Conservation (phyloP, 2,113 vertebrate species). For the Clinocottus analis region DNA sequence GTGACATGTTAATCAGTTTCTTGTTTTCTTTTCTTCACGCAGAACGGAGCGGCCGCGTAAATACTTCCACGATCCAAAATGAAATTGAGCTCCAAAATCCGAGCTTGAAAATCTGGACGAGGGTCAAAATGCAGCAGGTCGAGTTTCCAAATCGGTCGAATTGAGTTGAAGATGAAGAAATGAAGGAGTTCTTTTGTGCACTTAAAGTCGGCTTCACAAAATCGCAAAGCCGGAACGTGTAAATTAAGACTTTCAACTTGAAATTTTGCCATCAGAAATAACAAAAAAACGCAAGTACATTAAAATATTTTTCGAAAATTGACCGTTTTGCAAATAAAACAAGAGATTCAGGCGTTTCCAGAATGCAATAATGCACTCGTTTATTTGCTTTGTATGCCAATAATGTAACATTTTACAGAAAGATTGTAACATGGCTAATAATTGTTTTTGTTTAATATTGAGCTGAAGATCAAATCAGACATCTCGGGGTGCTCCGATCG, state of each 20-base stretch:
- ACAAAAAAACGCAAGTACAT: not conserved
- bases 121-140: conserved; percentile 55
- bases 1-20: conserved; percentile 68
- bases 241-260: not conserved
- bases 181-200: conserved; percentile 1
- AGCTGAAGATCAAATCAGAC: not conserved
- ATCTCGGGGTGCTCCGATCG: not conserved
- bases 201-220: not conserved
- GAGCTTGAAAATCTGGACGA: conserved; percentile 60
- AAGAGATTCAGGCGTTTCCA: conserved; percentile 29
- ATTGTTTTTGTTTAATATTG: not conserved
- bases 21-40: conserved; percentile 56
- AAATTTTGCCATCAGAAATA: conserved; percentile 17
- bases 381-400: conserved; percentile 37
- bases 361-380: conserved; percentile 21
- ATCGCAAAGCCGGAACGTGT: not conserved
- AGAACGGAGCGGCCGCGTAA: conserved; percentile 52
- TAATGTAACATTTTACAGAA: conserved; percentile 19
- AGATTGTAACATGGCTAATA: not conserved
- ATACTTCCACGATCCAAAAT: conserved; percentile 65
- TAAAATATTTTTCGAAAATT: conserved; percentile 10
- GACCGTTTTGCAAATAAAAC: conserved; percentile 22
- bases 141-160: conserved; percentile 34
- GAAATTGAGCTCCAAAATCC: conserved; percentile 64
- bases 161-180: conserved; percentile 22